Conservation (phyloP, 64 coral and sea anemone species). For the Pachyseris speciosa region DNA sequence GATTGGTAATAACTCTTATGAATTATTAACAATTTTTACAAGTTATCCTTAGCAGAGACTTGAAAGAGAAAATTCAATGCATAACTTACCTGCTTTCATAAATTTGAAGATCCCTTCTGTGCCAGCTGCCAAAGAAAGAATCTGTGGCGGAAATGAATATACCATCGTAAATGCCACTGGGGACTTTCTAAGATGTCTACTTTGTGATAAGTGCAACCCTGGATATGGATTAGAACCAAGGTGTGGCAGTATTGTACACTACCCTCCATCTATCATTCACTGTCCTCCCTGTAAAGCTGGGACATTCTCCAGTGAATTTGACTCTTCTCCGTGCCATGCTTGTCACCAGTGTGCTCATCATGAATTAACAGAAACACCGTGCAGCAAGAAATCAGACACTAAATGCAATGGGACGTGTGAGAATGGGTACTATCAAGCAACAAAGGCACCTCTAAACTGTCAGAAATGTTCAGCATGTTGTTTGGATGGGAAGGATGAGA, state of each 20-base stretch:
- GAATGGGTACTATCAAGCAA: neutral
- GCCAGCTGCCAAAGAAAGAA: neutral
- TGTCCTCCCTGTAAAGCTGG: neutral
- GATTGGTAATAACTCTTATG: too few species aligned
- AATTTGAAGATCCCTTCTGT: too few species aligned
- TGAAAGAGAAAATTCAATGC: too few species aligned
- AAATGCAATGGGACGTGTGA: neutral
- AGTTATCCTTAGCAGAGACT: too few species aligned
- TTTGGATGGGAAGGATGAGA: constrained; percentile 1
- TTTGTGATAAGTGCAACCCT: neutral
- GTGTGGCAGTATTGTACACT: neutral
- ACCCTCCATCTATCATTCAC: neutral
- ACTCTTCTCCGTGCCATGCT: neutral
- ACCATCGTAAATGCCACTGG: neutral
- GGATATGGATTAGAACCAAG: neutral
- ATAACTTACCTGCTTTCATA: too few species aligned
- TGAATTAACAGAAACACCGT: neutral
- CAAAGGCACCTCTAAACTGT: neutral
- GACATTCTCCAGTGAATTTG: neutral
- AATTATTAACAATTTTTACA: too few species aligned
- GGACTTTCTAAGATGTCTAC: neutral
- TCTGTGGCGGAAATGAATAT: neutral
- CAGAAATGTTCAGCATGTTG: neutral
- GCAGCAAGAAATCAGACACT: neutral
- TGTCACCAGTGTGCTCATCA: neutral